Base-by-base conservation (phyloP, 92 coral and sea anemone genomes). In the Muricea muricata region DNA sequence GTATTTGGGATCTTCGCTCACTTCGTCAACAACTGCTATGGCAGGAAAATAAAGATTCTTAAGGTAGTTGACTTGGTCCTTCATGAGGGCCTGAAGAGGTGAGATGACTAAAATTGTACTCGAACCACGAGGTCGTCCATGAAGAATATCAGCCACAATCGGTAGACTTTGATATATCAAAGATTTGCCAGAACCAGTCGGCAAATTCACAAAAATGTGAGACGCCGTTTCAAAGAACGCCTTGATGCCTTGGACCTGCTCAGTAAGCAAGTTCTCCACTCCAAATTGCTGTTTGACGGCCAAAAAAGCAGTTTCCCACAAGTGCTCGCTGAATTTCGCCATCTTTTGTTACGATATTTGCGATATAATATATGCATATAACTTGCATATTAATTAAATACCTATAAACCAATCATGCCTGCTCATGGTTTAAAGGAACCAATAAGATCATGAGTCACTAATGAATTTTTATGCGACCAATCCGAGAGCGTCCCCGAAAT, bases 61-160 rank as follows among this genome's bases (percentile, higher is more conserved):
- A 31, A 93, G 79, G 55, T 85, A 87, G 82, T 75, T 66, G 31
- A 86, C 92, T 55, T 93, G 93, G 41, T 93, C 97, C 48, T 93
- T 89, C 91, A 92, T 93, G 56, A 90, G 80, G 9, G 92, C 76
- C 71, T 85, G 65, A 30, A 93, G 52, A n/a, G n/a, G n/a, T n/a
- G n/a, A n/a, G n/a, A n/a, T n/a, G n/a, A n/a, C n/a, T n/a, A n/a
- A n/a, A n/a, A 3, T 91, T 92, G 9, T 92, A 93, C 48, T 90
- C 87, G 82, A 23, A 45, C n/a, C n/a, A n/a, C n/a, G n/a, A n/a
- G n/a, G n/a, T n/a, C n/a, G n/a, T n/a, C n/a, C n/a, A n/a, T n/a
- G n/a, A n/a, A n/a, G n/a, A n/a, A n/a, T n/a, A n/a, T n/a, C n/a
- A n/a, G n/a, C n/a, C n/a, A n/a, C n/a, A n/a, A n/a, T n/a, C n/a